Base-by-base conservation (phyloP, 1,140 invertebrate species). In the Cotesia typhae region DNA sequence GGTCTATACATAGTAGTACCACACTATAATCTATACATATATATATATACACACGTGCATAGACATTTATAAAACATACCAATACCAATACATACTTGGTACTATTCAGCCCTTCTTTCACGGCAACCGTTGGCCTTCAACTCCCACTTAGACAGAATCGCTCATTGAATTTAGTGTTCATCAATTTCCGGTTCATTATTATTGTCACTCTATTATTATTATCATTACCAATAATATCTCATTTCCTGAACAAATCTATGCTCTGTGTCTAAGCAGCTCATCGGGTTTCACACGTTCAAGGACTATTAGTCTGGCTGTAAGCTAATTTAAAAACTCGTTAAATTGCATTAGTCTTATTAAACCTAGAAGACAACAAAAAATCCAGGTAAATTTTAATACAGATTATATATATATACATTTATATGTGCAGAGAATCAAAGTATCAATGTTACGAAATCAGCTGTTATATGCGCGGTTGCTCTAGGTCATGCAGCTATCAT, bases 391-490 rank as follows among this genome's bases (percentile, higher is more conserved):
- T 10, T 47, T 47, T 47, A 2, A 47, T 47, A 47, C 5, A 9
- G 38, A 41, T 41, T 41, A 14, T 14, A 14, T 14, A 14, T 7
- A 47, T 2, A 7, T 2, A 36, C 17, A 17, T 17, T 17, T 28
- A 28, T 28, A 28, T 28, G 28, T 28, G 28, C 1, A 1, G 60
- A 36, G 20, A 36, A n/a, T 63, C 12, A 6, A 36, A 36, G 36
- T 38, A 41, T 65, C 9, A 28, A 12, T 14, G 20, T 67, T 51
- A 52, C 47, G 28, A 67, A 52, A 53, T 52, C 65, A 67, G 41
- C 41, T 67, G 65, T 53, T 67, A 41, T 67, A 41, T 53, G 41
- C 41, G 41, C 41, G 17, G 65, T 67, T 67, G 41, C 17, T 67
- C 65, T 53, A 52, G 65, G 14, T 67, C 47, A 37, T 53, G 65